Conservation (phyloP, 2,888 invertebrate species). For the Perizoma flavofasciatum region DNA sequence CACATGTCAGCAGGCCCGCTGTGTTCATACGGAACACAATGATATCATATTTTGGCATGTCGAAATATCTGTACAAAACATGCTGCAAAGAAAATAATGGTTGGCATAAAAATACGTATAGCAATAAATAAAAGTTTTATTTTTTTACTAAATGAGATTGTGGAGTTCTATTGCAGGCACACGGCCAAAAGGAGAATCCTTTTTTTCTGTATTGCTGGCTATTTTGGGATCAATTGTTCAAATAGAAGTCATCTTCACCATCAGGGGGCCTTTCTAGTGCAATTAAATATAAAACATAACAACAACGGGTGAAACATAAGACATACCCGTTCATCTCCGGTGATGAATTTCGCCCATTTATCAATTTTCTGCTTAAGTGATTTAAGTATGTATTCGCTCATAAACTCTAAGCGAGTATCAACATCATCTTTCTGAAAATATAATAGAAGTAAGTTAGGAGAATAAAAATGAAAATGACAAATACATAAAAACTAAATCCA, state of each 20-base stretch:
- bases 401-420: slow-evolving; percentile 91
- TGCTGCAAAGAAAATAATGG: slow-evolving; percentile 56
- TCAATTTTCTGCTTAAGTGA: slow-evolving; percentile 92
- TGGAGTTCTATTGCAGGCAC: too few species aligned
- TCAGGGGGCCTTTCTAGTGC: too few species aligned
- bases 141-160: too few species aligned
- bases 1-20: slow-evolving; percentile 86
- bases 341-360: slow-evolving; percentile 94
- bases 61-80: slow-evolving; percentile 66
- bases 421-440: slow-evolving; percentile 66
- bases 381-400: slow-evolving; percentile 89
- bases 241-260: too few species aligned
- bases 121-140: too few species aligned
- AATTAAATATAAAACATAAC: too few species aligned
- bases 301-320: too few species aligned
- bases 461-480: not conserved
- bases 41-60: slow-evolving; percentile 65
- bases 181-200: too few species aligned
- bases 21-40: slow-evolving; percentile 86
- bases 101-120: not conserved
- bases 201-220: too few species aligned
- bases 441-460: not conserved
- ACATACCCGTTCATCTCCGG: slow-evolving; percentile 87
- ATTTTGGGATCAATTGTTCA: too few species aligned
- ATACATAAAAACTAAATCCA: too few species aligned